Conservation (phyloP, 2,888 invertebrate species). For the Hydriomena furcata region DNA sequence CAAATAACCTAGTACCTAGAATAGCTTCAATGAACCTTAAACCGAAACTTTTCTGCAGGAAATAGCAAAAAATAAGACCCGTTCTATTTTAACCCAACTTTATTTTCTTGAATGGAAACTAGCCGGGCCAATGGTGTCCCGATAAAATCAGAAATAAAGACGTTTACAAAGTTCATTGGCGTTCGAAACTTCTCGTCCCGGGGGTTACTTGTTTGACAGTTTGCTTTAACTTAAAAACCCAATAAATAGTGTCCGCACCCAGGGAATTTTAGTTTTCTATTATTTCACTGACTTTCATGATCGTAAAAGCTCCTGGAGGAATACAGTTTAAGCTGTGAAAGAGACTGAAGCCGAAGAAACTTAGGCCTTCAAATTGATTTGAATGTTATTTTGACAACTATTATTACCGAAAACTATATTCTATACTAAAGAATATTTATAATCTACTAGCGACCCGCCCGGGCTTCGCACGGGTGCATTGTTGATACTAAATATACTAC, state of each 20-base stretch:
- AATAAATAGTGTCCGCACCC: constrained; percentile 69
- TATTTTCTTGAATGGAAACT: constrained; percentile 25
- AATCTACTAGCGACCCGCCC: no score
- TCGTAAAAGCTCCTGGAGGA: constrained; percentile 47
- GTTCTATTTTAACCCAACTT: constrained; percentile 4
- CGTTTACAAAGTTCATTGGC: constrained; percentile 61
- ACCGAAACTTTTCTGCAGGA: not conserved
- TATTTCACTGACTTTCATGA: constrained; percentile 55
- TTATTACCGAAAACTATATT: no score
- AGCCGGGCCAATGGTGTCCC: constrained; percentile 41
- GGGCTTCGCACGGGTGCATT: no score
- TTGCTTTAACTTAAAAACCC: constrained; percentile 68
- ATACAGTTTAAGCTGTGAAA: constrained; percentile 31
- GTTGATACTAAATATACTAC: no score
- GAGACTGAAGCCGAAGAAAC: constrained; percentile 17
- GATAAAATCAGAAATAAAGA: constrained; percentile 69
- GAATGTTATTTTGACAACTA: not conserved
- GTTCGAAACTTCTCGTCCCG: constrained; percentile 59
- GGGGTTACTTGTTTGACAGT: constrained; percentile 67
- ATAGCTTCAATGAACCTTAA: no score
- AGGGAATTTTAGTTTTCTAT: constrained; percentile 59
- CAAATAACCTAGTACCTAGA: not conserved
- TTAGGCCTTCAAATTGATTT: not conserved
- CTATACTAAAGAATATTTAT: no score
- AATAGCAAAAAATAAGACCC: constrained; percentile 5